Evolutionary conservation across 2,113 vertebrate genomes (phyloP), one percentile per base, ranked within the genome.

Genomic region (Bubo bubo): DNA sequence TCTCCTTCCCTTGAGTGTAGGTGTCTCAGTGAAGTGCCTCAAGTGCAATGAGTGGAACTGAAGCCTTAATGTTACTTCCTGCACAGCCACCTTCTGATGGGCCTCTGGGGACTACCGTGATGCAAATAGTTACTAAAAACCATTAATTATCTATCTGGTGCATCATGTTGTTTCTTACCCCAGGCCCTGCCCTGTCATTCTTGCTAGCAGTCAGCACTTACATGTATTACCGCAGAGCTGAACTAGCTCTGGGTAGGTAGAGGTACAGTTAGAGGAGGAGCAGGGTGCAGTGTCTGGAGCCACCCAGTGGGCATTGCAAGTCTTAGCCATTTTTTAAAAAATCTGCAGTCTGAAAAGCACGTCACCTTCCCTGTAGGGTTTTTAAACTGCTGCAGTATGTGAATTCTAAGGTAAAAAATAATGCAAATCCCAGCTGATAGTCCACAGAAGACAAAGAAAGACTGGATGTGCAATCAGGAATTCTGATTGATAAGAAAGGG

Each of bases 201-300:
- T 22, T 52, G 27, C 23, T 34, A 8, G 13, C 6, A 49, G 10
- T 45, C 60, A 56, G 43, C 56, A 8, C 15, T 43, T 21, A 20
- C 10, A 56, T 1, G 0, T 35, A 10, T 15, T 45, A 50, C 76
- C 55, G 56, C 73, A 59, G 71, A 53, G 43, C 43, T 60, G 72
- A 8, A 5, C 30, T 71, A 4, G 20, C 1, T 1, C 47, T 10
- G 32, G 17, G 34, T 7, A 27, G 23, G 19, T 22, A 56, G 43
- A 62, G 12, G 23, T 66, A 15, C 19, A 7, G 34, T 35, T 12
- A 34, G 16, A 58, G 17, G 14, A 63, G 45, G 6, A 66, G n/a
- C 4, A 60, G 80, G 85, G 50, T 77, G 32, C 55, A 86, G 82
- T 77, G 72, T 95, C 55, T 94, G 68, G 92, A 94, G 94, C 75